phyloP scores from a whole-genome alignment of 2,888 invertebrate genomes.

The Terebella lapidaria region DNA sequence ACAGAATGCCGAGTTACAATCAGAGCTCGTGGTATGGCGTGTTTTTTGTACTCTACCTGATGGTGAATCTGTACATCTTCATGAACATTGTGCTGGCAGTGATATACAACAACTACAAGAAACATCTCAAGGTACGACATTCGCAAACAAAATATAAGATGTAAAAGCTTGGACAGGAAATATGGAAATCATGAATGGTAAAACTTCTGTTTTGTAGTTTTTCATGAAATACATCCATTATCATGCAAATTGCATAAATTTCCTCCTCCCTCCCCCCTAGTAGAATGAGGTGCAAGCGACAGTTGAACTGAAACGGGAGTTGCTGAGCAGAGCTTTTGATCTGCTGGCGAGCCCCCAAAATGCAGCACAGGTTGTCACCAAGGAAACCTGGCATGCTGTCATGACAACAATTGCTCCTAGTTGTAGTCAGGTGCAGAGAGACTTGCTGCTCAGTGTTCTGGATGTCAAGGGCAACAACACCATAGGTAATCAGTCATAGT shows the following conservation, averaged over 20 bases:
- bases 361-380: constrained; percentile 35
- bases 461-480: constrained; percentile 44
- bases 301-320: constrained; percentile 49
- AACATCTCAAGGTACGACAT: constrained; percentile 61
- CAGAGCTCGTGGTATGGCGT: constrained; percentile 50
- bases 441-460: constrained; percentile 52
- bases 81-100: constrained; percentile 92
- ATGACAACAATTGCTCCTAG: constrained; percentile 41
- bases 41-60: constrained; percentile 54
- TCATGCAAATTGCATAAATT: neutral
- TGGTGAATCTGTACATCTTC: constrained; percentile 55
- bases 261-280: neutral
- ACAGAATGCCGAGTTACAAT: constrained; percentile 57
- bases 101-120: constrained; percentile 92
- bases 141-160: too few species aligned
- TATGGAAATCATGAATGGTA: too few species aligned
- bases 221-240: too few species aligned
- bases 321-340: constrained; percentile 51
- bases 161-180: too few species aligned
- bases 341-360: constrained; percentile 36
- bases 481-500: constrained; percentile 35
- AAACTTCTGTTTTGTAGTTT: too few species aligned
- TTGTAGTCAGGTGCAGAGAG: constrained; percentile 36
- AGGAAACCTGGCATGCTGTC: constrained; percentile 43
- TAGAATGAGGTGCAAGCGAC: constrained; percentile 43